Percentiles rank a stretch among this genome's conserved stretches.
Conservation (phyloP, 2,888 invertebrate genomes). For the Lepidochrysops patricia region DNA sequence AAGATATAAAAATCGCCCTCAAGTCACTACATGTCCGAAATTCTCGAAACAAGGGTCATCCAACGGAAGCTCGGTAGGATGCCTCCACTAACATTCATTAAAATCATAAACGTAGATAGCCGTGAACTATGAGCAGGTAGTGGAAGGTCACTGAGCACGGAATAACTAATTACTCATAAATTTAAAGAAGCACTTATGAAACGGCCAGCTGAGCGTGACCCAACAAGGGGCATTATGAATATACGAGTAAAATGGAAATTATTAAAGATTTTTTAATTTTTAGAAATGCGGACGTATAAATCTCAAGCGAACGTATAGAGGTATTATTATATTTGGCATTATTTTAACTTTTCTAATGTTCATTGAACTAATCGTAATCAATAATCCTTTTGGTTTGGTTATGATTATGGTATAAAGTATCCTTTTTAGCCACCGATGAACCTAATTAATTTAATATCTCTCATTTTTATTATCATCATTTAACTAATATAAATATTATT, state of each 20-base stretch:
- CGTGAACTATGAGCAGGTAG: constrained; percentile 70
- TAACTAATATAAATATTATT: too few species aligned
- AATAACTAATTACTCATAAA: constrained; percentile 62
- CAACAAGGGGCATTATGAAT: constrained; percentile 60
- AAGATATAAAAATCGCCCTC: too few species aligned
- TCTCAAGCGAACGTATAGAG: constrained; percentile 11
- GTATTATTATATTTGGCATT: background rate
- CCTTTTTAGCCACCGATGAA: too few species aligned
- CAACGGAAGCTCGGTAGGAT: background rate
- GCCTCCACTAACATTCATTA: background rate
- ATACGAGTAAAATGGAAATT: constrained; percentile 47
- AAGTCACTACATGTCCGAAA: too few species aligned
- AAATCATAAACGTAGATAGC: constrained; percentile 37
- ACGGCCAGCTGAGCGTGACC: constrained; percentile 65
- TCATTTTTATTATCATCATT: too few species aligned
- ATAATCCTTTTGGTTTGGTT: too few species aligned
- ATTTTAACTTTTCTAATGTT: background rate
- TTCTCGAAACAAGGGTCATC: too few species aligned
- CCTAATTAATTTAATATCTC: too few species aligned
- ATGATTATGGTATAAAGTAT: too few species aligned
- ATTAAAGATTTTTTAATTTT: constrained; percentile 29
- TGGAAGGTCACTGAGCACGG: constrained; percentile 70
- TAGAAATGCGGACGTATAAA: constrained; percentile 18
- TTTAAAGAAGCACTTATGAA: constrained; percentile 64
- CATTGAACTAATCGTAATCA: too few species aligned